These are phyloP conservation scores for Pampus argenteus DNA, from an alignment of 2,797 vertebrate genomes.

Conservation along the genomic window DNA sequence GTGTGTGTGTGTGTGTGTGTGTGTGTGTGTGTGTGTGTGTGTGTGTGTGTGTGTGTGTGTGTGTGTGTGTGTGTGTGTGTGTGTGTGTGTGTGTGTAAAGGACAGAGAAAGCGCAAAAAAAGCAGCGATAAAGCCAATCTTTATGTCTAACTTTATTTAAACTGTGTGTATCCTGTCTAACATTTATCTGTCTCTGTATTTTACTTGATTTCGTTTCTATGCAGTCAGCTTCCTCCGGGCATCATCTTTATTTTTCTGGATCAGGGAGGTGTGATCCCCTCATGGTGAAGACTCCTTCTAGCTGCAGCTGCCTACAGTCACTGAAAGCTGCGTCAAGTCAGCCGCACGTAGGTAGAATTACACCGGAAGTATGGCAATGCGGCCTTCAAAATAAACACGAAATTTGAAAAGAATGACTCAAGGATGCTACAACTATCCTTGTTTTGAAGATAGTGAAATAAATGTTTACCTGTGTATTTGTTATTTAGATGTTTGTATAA, in stretches of 20 bases:
- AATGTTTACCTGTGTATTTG: background rate
- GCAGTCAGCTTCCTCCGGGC: too few species aligned
- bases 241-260: background rate
- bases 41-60: background rate
- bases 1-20: background rate
- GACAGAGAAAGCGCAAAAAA: background rate
- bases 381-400: conserved; percentile 17
- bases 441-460: background rate
- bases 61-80: too few species aligned
- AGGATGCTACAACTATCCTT: too few species aligned
- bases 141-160: background rate
- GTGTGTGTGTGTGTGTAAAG: conserved; percentile 1
- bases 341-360: background rate
- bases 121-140: background rate
- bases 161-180: background rate
- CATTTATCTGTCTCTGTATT: background rate
- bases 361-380: conserved; percentile 34
- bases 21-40: background rate
- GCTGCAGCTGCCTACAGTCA: conserved; percentile 26
- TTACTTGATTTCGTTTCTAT: background rate
- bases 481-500: background rate
- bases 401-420: accelerated
- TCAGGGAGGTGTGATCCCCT: background rate
- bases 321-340: conserved; percentile 34
- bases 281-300: background rate